Percentiles rank a stretch among this genome's conserved stretches.
Conservation (phyloP, 2,797 vertebrate species). For the Tauraco hartlaubi region DNA sequence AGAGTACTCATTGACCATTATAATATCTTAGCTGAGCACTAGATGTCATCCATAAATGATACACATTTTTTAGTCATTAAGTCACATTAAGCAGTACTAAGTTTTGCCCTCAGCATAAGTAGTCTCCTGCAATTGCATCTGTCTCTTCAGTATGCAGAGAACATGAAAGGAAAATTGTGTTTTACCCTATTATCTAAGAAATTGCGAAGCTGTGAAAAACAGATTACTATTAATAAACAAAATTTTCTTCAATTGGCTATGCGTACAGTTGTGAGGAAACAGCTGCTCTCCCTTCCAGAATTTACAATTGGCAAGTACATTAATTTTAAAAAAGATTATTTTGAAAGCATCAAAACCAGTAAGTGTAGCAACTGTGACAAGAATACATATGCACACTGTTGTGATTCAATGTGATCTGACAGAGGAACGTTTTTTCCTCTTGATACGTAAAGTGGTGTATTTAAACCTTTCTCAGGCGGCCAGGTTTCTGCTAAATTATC, state of each 20-base stretch:
- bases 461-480: neutral
- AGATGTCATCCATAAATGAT: conserved; percentile 39
- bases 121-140: conserved; percentile 46
- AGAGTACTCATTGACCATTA: conserved; percentile 47
- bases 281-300: conserved; percentile 40
- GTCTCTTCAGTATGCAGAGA: conserved; percentile 39
- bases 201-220: conserved; percentile 50
- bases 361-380: conserved; percentile 28
- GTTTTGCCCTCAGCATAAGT: conserved; percentile 49
- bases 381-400: neutral
- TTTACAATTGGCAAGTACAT: conserved; percentile 19
- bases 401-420: neutral
- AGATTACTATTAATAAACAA: conserved; percentile 72
- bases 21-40: conserved; percentile 20
- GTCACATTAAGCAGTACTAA: conserved; percentile 24
- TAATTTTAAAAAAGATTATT: conserved; percentile 42
- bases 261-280: conserved; percentile 29
- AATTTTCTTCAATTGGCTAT: conserved; percentile 45
- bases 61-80: conserved; percentile 48
- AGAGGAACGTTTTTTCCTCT: conserved; percentile 9
- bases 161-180: conserved; percentile 50
- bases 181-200: conserved; percentile 67
- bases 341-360: conserved; percentile 28
- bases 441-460: neutral
- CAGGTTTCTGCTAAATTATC: neutral